Evolutionary conservation across 2,888 invertebrate species (phyloP), one percentile per base, ranked within the genome.

Genomic region (Chaetogeoica ovagalla): DNA sequence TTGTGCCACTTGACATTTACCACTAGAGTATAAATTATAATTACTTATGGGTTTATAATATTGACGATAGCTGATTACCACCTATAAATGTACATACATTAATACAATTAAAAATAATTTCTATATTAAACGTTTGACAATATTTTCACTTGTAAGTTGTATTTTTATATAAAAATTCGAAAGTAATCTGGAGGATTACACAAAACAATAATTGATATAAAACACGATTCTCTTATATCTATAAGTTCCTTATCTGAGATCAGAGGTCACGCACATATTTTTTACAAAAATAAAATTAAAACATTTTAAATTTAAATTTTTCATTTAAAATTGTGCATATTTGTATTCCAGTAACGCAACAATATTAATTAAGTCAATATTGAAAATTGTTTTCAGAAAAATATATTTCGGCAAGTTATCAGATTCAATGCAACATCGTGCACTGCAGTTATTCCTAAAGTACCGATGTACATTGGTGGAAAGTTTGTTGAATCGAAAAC

Each of bases 401-500:
- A 79, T 23, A 17, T 79, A n/a, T 23, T 79, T 55, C 70, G 39
- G 37, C 69, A 71, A 63, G 62, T 39, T 13, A 62, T 79, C 55
- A 21, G 70, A 21, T 70, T 63, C 17, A 70, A 70, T 39, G 17
- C 75, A 43, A 43, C 57, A 66, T 75, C 21, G 65, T 74, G 37
- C 11, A 48, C 62, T 70, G 39, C 89, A 13, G 90, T 4, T 2
- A 30, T 90, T 6, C 89, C 94, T 1, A 92, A 93, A 9, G 96
- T 96, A 37, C 98, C 98, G 87, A 90, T 98, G 82, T 99, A 94
- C 87, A 95, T 99, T 84, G 93, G 98, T 89, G 98, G 98, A 81
- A 91, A 97, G 82, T 84, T 83, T 83, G 86, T 90, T 82, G 98
- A 99, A 83, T 99, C 98, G 0, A 94, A 97, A 87, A 91, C 97